Evolutionary conservation across 2,888 invertebrate species (phyloP).

Genomic region (Trypoxylon attenuatum): DNA sequence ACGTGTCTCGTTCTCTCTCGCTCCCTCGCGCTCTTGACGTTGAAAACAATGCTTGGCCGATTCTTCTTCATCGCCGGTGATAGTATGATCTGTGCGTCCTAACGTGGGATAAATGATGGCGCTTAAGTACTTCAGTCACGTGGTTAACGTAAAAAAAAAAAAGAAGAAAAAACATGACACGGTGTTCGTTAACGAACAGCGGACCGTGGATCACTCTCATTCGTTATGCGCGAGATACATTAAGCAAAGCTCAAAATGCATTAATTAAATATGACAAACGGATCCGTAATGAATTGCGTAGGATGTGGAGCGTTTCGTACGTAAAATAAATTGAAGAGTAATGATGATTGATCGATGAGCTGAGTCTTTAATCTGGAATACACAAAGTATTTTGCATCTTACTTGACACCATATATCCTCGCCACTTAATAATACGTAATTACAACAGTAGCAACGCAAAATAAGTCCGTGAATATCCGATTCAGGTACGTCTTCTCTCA

Average conservation of each 20-base stretch:
- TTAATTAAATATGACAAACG: constrained; percentile 26
- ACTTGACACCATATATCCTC: constrained; percentile 17
- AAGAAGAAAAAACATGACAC: neutral
- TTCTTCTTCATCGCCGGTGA: neutral
- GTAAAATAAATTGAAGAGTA: constrained; percentile 6
- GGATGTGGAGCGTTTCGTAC: neutral
- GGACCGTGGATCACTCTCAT: constrained; percentile 24
- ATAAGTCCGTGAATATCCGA: constrained; percentile 47
- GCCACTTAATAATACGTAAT: constrained; percentile 17
- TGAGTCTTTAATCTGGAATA: constrained; percentile 1
- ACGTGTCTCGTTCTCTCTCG: constrained; percentile 15
- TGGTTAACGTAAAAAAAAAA: neutral
- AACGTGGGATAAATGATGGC: neutral
- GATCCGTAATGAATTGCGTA: constrained; percentile 8
- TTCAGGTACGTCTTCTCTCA: constrained; percentile 57
- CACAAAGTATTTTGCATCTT: neutral
- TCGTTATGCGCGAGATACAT: constrained; percentile 15
- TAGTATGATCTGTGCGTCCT: neutral
- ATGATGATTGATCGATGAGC: constrained; percentile 10
- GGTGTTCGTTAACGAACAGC: neutral
- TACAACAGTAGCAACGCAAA: constrained; percentile 38
- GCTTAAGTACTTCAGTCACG: neutral
- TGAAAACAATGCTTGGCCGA: neutral
- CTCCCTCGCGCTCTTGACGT: neutral
- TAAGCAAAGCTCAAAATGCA: constrained; percentile 21